These are phyloP conservation scores for Centruroides vittatus DNA, from an alignment of 1,140 invertebrate genomes.

Conservation along the genomic window DNA sequence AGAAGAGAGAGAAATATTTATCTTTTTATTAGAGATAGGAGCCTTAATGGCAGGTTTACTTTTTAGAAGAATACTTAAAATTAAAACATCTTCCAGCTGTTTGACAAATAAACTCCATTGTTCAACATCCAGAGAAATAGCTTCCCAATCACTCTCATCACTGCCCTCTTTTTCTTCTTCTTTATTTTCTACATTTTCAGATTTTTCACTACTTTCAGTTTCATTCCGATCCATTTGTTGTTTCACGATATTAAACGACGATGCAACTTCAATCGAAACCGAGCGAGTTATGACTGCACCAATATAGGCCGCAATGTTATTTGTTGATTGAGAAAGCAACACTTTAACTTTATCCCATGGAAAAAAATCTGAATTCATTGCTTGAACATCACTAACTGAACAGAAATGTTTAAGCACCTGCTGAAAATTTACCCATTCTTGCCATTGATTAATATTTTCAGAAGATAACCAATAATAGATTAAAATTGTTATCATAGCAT, in stretches of 20 bases:
- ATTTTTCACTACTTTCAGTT: background rate
- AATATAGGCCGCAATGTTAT: conserved; percentile 23
- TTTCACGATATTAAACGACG: conserved; percentile 9
- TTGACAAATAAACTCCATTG: conserved; percentile 70
- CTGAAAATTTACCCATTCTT: conserved; percentile 16
- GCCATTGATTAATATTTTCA: background rate
- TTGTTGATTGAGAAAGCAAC: conserved; percentile 21
- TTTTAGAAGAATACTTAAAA: conserved; percentile 44
- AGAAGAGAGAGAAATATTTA: conserved; percentile 52
- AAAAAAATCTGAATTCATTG: conserved; percentile 16
- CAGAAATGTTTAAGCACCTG: conserved; percentile 13
- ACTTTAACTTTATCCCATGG: conserved; percentile 30
- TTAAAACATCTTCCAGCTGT: conserved; percentile 74
- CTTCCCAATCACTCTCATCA: conserved; percentile 50
- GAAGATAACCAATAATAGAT: conserved; percentile 10
- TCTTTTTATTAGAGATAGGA: conserved; percentile 21
- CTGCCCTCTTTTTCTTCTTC: conserved; percentile 16
- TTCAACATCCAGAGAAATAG: conserved; percentile 63
- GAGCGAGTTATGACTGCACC: conserved; percentile 20
- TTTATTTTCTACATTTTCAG: background rate
- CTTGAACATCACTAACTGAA: conserved; percentile 5
- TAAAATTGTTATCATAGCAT: conserved; percentile 3
- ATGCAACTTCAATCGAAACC: conserved; percentile 24
- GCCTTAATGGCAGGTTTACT: conserved; percentile 45
- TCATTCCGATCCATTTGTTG: background rate